Conservation (phyloP, 2,888 invertebrate genomes). For the Charanyca ferruginea region DNA sequence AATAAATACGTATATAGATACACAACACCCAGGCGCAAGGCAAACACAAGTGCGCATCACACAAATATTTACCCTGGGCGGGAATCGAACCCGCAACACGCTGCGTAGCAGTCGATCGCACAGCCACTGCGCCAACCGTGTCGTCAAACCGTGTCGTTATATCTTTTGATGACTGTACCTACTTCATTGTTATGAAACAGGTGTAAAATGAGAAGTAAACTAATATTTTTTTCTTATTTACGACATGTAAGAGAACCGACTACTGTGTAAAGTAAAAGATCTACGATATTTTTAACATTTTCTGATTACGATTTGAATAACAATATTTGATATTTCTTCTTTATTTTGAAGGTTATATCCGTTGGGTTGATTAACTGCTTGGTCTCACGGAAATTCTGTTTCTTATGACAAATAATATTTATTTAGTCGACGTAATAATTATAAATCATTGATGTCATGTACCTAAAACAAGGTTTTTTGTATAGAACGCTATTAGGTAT, state of each 20-base stretch:
- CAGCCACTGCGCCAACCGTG: too few relatives aligned
- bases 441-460: slow-evolving; percentile 31
- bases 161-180: too few relatives aligned
- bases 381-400: slow-evolving; percentile 39
- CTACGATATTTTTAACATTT: slow-evolving; percentile 55
- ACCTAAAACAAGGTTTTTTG: not conserved
- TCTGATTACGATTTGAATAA: slow-evolving; percentile 58
- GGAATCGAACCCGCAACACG: too few relatives aligned
- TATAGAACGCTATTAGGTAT: too few relatives aligned
- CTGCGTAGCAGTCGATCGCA: too few relatives aligned
- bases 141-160: too few relatives aligned
- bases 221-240: slow-evolving; percentile 60
- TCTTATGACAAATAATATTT: slow-evolving; percentile 34
- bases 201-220: slow-evolving; percentile 69
- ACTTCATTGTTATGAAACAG: slow-evolving; percentile 74
- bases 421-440: slow-evolving; percentile 4
- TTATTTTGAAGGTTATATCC: slow-evolving; percentile 44
- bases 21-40: too few relatives aligned
- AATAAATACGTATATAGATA: too few relatives aligned
- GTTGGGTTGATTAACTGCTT: slow-evolving; percentile 46
- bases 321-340: slow-evolving; percentile 52
- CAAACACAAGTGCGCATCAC: too few relatives aligned
- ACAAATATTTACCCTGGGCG: too few relatives aligned
- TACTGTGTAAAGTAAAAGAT: slow-evolving; percentile 66
- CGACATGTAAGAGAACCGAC: slow-evolving; percentile 52